Evolutionary conservation across 2,797 vertebrate genomes (phyloP).

Genomic region (Sebastes baramenuke): DNA sequence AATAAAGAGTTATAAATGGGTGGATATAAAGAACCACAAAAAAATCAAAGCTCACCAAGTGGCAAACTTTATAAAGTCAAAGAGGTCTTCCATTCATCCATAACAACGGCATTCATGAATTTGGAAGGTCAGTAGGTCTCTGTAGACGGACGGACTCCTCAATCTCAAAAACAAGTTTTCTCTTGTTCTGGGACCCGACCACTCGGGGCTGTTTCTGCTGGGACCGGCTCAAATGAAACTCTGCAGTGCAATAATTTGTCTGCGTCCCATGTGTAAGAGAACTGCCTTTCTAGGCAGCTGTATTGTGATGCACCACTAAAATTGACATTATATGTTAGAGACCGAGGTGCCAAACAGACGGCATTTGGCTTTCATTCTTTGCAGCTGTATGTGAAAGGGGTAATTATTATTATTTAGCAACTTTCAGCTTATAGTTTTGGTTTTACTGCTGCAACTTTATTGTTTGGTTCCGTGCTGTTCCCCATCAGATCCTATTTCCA

Average conservation of each 20-base stretch:
- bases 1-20: background rate
- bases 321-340: background rate
- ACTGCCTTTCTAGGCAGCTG: background rate
- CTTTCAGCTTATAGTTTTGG: no score
- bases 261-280: background rate
- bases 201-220: background rate
- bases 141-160: background rate
- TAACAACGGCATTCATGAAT: background rate
- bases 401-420: background rate
- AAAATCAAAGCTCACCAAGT: background rate
- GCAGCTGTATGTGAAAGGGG: background rate
- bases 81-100: background rate
- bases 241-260: background rate
- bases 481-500: no score
- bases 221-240: background rate
- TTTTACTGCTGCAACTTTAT: no score
- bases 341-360: background rate
- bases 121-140: conserved; percentile 8
- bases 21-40: background rate
- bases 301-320: background rate
- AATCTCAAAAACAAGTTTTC: background rate
- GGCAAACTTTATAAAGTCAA: background rate
- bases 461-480: no score
- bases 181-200: background rate
- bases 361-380: background rate